Evolutionary conservation across 2,113 vertebrate genomes (phyloP).

Genomic region (Xyliphius kryptos): DNA sequence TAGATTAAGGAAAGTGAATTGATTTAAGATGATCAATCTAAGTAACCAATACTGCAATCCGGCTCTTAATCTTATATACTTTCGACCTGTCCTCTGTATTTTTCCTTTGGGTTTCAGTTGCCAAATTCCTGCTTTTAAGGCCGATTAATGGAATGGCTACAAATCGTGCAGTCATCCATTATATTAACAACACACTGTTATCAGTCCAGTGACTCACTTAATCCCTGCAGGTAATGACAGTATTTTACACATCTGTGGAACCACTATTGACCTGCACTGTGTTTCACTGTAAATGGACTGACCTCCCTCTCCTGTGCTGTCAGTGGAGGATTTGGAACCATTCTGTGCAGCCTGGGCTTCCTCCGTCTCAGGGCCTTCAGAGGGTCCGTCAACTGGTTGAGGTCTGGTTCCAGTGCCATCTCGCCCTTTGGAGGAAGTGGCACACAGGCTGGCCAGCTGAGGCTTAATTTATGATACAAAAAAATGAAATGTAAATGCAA

Average conservation of each 20-base stretch:
- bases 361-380: slow-evolving; percentile 44
- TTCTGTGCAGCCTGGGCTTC: slow-evolving; percentile 26
- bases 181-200: neutral
- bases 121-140: neutral
- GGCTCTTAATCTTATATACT: neutral
- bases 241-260: neutral
- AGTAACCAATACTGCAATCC: too few relatives aligned
- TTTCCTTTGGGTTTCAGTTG: neutral
- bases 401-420: slow-evolving; percentile 52
- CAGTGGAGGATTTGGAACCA: slow-evolving; percentile 63
- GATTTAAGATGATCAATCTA: too few relatives aligned
- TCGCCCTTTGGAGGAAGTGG: slow-evolving; percentile 54
- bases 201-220: neutral
- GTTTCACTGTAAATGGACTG: slow-evolving; percentile 17
- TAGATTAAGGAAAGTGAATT: too few relatives aligned
- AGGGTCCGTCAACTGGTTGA: slow-evolving; percentile 56
- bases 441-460: slow-evolving; percentile 61
- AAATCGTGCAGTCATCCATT: neutral
- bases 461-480: slow-evolving; percentile 46
- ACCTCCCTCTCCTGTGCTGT: slow-evolving; percentile 75
- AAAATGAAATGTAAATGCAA: neutral
- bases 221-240: neutral
- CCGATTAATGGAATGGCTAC: neutral
- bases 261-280: neutral
- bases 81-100: neutral